phyloP scores from a whole-genome alignment of 2,113 vertebrate genomes.

The Verasper variegatus region DNA sequence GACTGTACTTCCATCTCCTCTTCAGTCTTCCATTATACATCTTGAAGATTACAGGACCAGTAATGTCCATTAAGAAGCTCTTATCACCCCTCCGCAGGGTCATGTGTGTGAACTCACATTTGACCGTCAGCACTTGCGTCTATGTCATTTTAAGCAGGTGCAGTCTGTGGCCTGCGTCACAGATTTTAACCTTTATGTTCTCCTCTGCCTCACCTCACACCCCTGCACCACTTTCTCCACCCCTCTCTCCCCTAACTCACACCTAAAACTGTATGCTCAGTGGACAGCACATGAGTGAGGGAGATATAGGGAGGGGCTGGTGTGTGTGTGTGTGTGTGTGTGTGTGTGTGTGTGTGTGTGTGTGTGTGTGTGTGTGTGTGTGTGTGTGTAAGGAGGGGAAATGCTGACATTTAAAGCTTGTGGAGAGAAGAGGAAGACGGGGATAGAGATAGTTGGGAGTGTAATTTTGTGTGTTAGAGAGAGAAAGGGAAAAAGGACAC shows the following conservation, averaged over 20 bases:
- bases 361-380: no score
- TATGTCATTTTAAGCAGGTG: background rate
- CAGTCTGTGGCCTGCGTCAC: background rate
- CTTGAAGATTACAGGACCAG: no score
- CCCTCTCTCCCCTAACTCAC: background rate
- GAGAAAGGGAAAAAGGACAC: background rate
- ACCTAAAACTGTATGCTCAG: background rate
- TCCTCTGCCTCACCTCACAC: background rate
- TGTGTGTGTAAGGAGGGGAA: no score
- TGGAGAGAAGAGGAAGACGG: background rate
- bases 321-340: no score
- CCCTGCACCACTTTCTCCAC: no score
- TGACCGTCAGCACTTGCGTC: background rate
- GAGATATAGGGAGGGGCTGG: background rate
- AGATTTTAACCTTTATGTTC: background rate
- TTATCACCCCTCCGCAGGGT: background rate
- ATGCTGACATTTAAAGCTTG: slow-evolving; percentile 1
- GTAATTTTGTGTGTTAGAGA: background rate
- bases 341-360: no score
- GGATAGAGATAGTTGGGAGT: background rate
- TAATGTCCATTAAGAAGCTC: no score
- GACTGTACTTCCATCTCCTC: no score
- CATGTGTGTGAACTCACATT: background rate
- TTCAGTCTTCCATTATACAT: no score
- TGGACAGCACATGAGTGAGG: background rate